These are phyloP conservation scores for Myotis myotis DNA, from an alignment of 2,797 vertebrate genomes.

Conservation along the genomic window DNA sequence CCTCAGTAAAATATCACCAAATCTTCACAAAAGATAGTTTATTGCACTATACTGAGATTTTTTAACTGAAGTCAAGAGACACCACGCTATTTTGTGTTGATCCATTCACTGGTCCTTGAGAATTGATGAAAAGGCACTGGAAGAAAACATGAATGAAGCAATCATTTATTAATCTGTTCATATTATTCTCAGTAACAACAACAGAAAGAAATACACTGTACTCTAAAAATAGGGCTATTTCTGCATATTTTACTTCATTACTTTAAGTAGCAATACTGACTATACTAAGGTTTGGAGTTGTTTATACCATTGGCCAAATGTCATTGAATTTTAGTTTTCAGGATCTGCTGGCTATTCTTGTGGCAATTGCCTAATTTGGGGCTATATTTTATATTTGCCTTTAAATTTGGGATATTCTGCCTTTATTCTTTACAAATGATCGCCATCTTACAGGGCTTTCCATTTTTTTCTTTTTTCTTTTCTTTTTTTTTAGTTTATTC, in stretches of 20 bases:
- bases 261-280: background rate
- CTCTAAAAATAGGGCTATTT: background rate
- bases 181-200: constrained; percentile 12
- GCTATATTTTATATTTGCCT: background rate
- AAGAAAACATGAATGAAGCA: constrained; percentile 83
- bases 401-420: background rate
- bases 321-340: constrained; percentile 22
- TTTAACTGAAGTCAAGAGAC: constrained; percentile 86
- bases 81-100: constrained; percentile 78
- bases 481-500: background rate
- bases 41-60: constrained; percentile 84
- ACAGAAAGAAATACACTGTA: background rate
- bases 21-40: constrained; percentile 86
- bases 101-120: constrained; percentile 84
- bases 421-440: background rate
- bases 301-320: background rate
- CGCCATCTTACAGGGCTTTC: background rate
- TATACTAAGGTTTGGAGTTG: background rate
- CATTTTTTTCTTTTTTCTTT: background rate
- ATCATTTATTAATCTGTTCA: constrained; percentile 49
- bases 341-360: background rate
- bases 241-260: background rate
- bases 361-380: background rate
- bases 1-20: constrained; percentile 72
- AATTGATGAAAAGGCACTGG: constrained; percentile 81